A percentile compares a stretch with the other conserved stretches of the same genome.
Evolutionary conservation across 2,888 invertebrate genomes (phyloP).

Genomic region (Idaea biselata): DNA sequence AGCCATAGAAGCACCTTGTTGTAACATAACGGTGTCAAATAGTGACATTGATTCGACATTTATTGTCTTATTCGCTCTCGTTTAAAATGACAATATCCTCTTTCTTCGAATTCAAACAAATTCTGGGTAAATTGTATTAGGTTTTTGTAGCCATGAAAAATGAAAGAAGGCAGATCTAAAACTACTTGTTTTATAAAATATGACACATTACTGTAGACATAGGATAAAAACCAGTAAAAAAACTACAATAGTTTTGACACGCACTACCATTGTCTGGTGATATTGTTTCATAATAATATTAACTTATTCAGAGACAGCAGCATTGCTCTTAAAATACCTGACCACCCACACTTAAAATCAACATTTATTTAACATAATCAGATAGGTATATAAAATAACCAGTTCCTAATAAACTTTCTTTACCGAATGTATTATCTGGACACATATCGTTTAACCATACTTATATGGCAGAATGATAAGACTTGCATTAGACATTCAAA

Average conservation of each 20-base stretch:
- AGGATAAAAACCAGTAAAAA: too few relatives aligned
- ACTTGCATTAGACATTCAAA: constrained; percentile 69
- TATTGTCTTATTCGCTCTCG: too few relatives aligned
- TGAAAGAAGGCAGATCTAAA: too few relatives aligned
- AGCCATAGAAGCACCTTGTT: too few relatives aligned
- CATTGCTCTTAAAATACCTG: constrained; percentile 12
- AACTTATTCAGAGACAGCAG: constrained; percentile 1
- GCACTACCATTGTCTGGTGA: background rate
- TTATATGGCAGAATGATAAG: constrained; percentile 47
- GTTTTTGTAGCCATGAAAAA: too few relatives aligned
- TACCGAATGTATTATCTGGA: constrained; percentile 26
- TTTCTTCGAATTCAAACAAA: too few relatives aligned
- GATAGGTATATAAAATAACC: constrained; percentile 19
- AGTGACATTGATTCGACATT: too few relatives aligned
- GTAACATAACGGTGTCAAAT: too few relatives aligned
- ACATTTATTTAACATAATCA: constrained; percentile 29
- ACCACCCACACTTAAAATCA: constrained; percentile 27
- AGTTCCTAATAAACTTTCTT: constrained; percentile 27
- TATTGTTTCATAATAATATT: background rate
- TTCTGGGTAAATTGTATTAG: too few relatives aligned
- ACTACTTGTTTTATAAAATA: too few relatives aligned
- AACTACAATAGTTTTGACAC: background rate
- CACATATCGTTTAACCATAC: constrained; percentile 48
- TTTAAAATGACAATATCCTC: too few relatives aligned
- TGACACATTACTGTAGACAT: too few relatives aligned